Conservation (phyloP, 2,797 vertebrate species). For the Nasua narica region DNA sequence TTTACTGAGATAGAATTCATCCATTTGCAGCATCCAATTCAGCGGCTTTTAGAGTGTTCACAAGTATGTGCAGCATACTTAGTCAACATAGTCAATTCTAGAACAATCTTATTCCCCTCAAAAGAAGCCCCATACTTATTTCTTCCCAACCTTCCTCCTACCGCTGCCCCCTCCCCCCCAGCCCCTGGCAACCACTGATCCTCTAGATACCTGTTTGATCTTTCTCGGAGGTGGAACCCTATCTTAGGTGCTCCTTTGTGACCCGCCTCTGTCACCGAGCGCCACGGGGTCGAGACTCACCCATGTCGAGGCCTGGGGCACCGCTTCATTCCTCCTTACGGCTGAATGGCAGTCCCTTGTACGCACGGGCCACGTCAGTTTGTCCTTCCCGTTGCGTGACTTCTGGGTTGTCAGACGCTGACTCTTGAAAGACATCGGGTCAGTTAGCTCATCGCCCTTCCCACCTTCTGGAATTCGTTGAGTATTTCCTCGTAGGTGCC, state of each 20-base stretch:
- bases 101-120: background rate
- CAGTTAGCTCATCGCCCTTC: accelerated
- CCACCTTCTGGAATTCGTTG: background rate
- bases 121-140: background rate
- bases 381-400: too few species aligned
- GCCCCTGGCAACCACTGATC: background rate
- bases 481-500: background rate
- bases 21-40: background rate
- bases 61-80: too few species aligned
- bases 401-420: background rate
- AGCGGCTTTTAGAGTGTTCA: background rate
- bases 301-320: accelerated
- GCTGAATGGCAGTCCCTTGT: accelerated
- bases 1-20: background rate
- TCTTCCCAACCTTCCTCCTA: background rate
- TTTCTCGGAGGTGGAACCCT: background rate
- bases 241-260: accelerated
- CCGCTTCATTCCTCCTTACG: background rate
- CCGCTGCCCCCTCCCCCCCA: background rate
- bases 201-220: accelerated
- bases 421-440: background rate
- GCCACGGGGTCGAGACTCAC: background rate
- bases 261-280: background rate
- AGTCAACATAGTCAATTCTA: background rate
- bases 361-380: background rate